Base-by-base conservation (phyloP, 1,140 invertebrate species). In the Metaphire vulgaris region DNA sequence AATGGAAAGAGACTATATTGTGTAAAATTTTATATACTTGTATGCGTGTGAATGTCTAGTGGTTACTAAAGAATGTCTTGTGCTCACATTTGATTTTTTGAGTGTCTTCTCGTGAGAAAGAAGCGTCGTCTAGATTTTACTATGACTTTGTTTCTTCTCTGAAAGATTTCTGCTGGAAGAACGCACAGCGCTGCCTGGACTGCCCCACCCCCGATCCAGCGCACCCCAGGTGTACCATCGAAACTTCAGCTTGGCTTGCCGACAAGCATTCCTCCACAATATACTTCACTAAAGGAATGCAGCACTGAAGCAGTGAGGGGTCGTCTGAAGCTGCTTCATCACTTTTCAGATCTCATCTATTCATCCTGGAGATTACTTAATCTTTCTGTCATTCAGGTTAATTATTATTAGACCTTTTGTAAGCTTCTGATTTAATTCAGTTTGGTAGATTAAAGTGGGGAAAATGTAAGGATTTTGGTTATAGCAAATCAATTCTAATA, bases 131-230 rank as follows among this genome's bases (percentile, higher is more conserved):
- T n/a, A n/a, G n/a, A n/a, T n/a, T n/a, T n/a, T n/a, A n/a, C n/a
- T n/a, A n/a, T n/a, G n/a, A n/a, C n/a, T n/a, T n/a, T n/a, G n/a
- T n/a, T n/a, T n/a, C n/a, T n/a, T n/a, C n/a, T n/a, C n/a, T n/a
- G n/a, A n/a, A n/a, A 88, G 88, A 89, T 89, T 70, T 89, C 89
- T 28, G 89, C 89, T 32, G 90, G 90, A 68, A 83, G 90, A 74
- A 89, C 88, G 33, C 90, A 91, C 83, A 89, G 89, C 81, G 88
- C 89, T 29, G 90, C 90, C 1, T 91, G 90, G 90, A 90, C 90
- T 29, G 87, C 89, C 1, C 86, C 88, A 0, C 85, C 88, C 2
- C 81, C 89, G 32, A 87, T 86, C 1, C 81, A 81, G 32, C 81
- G 87, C 75, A 81, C 85, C 28, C 87, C 88, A 14, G 89, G 89